These are phyloP conservation scores for Piscicola geometra DNA, from an alignment of 2,888 invertebrate genomes.

Conservation along the genomic window DNA sequence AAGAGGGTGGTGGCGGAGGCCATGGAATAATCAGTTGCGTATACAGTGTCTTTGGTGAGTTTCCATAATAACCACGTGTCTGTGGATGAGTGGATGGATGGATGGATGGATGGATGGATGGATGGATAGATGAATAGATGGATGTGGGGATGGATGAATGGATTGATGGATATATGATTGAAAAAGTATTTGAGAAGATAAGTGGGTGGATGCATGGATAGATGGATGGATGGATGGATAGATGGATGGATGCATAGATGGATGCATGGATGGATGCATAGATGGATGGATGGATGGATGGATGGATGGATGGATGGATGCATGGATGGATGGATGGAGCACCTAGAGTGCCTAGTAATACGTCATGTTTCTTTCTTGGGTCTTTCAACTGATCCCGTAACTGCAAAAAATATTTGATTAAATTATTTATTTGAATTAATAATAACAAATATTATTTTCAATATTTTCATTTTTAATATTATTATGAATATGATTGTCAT, in stretches of 20 bases:
- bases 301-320: background rate
- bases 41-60: constrained; percentile 64
- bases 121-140: too few relatives aligned
- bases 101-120: too few relatives aligned
- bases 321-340: background rate
- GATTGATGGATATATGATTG: background rate
- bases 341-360: background rate
- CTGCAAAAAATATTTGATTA: too few relatives aligned
- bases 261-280: background rate
- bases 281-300: background rate
- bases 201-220: background rate
- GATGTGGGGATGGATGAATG: background rate
- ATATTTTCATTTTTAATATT: background rate
- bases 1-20: constrained; percentile 85
- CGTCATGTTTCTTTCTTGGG: background rate
- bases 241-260: background rate
- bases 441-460: too few relatives aligned
- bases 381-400: background rate
- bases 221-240: background rate
- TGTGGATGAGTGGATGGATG: constrained; percentile 54
- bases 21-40: constrained; percentile 82
- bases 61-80: constrained; percentile 90
- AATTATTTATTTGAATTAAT: too few relatives aligned
- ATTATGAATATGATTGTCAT: background rate
- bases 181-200: background rate